Base-by-base conservation (phyloP, 2,888 invertebrate genomes). In the Parnassius orleans region DNA sequence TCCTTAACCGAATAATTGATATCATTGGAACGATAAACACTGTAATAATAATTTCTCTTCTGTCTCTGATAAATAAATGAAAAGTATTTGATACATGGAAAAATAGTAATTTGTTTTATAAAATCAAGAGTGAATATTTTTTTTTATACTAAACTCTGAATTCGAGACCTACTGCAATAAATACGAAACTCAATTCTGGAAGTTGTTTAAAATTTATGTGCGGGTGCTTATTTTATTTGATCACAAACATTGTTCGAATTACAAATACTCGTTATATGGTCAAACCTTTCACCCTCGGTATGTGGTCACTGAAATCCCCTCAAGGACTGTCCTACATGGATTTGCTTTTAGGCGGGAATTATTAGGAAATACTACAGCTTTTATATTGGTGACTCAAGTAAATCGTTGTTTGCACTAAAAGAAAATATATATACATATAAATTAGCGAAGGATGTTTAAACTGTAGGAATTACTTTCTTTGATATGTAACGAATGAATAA, bases 201-300 rank as follows among this genome's bases (percentile, higher is more conserved):
- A 42, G 10, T 53, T 51, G 15, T 57, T 59, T 53, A 47, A 64
- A 57, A 57, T 53, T 63, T 57, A 53, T 60, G 50, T 24, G 44
- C 11, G 14, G 19, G 15, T 54, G 44, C 46, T 64, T 54, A 60
- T 60, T 64, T 60, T 57, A 57, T 57, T 19, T 24, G 55, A 77
- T 79, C 72, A 74, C 73, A 79, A 79, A 74, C 74, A 77, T 76
- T 82, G 82, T 81, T 70, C 43, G 56, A 60, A 63, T 63, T 60
- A 60, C 60, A 63, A 55, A 60, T 56, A 47, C 56, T 53, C 53
- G 58, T 59, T 55, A 72, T 79, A 80, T 86, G 89, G 88, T 84
- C 81, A 86, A 84, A 83, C 88, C 87, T 84, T 87, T 84, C 79
- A 83, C 87, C 89, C 87, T 83, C 73, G 77, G 78, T 75, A 79